A percentile compares a stretch with the other conserved stretches of the same genome.
Evolutionary conservation across 2,888 invertebrate genomes (phyloP).

Genomic region (Watsonalla binaria): DNA sequence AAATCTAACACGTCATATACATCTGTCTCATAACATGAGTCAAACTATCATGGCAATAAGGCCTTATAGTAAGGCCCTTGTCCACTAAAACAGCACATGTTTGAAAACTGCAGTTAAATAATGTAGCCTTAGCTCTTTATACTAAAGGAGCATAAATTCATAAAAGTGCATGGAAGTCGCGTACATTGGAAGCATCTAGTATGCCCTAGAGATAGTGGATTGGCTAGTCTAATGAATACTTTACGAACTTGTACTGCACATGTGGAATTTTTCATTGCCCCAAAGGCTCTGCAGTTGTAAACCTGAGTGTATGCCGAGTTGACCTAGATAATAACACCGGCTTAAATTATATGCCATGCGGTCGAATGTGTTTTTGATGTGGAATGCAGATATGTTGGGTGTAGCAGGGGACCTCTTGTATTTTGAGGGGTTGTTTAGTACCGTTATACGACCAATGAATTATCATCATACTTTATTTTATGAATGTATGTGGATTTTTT

Average conservation of each 20-base stretch:
- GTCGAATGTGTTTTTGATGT: neutral
- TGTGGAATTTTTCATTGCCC: conserved; percentile 29
- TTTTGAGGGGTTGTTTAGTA: neutral
- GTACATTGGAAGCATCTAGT: conserved; percentile 21
- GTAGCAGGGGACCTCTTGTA: neutral
- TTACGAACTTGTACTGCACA: conserved; percentile 27
- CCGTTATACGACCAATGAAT: no score
- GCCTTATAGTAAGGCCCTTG: no score
- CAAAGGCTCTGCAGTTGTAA: conserved; percentile 12
- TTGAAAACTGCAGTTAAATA: no score
- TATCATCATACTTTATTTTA: no score
- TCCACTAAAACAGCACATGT: no score
- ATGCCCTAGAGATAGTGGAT: conserved; percentile 27
- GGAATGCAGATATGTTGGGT: neutral
- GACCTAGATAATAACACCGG: neutral
- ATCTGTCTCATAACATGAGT: no score
- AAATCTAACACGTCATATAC: no score
- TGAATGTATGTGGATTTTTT: no score
- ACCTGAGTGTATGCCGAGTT: conserved; percentile 7
- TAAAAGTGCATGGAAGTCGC: conserved; percentile 11
- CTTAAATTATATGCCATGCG: neutral
- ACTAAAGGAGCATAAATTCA: neutral
- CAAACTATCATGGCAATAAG: no score
- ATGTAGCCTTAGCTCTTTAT: no score
- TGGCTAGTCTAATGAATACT: conserved; percentile 37